Evolutionary conservation across 2,888 invertebrate species (phyloP).

Genomic region (Athalia circularis): DNA sequence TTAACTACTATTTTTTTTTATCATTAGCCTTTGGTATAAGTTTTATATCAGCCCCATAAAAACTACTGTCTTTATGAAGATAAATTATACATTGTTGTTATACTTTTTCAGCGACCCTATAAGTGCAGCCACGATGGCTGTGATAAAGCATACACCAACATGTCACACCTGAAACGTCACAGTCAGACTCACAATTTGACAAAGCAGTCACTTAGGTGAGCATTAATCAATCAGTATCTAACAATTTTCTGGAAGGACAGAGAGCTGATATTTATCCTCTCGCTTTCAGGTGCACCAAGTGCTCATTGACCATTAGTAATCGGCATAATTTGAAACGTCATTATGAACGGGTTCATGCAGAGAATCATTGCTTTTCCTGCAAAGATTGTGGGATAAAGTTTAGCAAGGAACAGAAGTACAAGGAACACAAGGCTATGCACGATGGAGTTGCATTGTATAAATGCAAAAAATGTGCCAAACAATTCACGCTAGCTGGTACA

Average conservation of each 20-base stretch:
- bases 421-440: constrained; percentile 78
- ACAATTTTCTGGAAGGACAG: neutral
- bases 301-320: constrained; percentile 76
- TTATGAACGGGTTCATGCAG: constrained; percentile 75
- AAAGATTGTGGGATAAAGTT: constrained; percentile 76
- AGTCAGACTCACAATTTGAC: constrained; percentile 71
- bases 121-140: constrained; percentile 78
- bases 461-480: constrained; percentile 76
- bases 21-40: neutral
- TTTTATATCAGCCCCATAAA: neutral
- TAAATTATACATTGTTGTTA: neutral
- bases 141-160: constrained; percentile 78
- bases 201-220: constrained; percentile 59
- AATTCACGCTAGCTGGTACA: constrained; percentile 75
- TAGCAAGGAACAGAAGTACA: constrained; percentile 77
- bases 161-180: constrained; percentile 80
- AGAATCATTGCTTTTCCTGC: constrained; percentile 72
- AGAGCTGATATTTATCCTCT: neutral
- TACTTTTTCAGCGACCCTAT: constrained; percentile 76
- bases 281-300: constrained; percentile 67
- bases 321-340: constrained; percentile 78
- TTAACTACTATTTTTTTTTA: neutral
- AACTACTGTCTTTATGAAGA: no score
- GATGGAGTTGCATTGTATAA: constrained; percentile 73
- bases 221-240: neutral